Percentiles rank a stretch among this genome's conserved stretches.
These are phyloP conservation scores for Drosophila robusta DNA, from an alignment of 2,888 invertebrate species.

Conservation along the genomic window DNA sequence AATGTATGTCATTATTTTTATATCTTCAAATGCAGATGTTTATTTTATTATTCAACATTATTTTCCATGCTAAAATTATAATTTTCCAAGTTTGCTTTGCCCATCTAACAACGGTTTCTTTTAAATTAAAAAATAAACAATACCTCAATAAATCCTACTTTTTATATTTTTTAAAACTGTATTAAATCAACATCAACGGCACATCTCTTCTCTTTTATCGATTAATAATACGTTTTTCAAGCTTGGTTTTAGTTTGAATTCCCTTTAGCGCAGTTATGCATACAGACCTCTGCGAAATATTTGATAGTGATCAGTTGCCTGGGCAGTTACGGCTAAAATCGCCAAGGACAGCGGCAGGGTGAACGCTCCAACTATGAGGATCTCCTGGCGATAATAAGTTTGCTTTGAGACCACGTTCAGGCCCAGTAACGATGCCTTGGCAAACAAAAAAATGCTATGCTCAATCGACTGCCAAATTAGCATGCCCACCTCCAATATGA, in stretches of 20 bases:
- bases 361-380: conserved; percentile 40
- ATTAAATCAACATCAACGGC: not conserved
- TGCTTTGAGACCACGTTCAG: conserved; percentile 8
- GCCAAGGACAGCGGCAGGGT: conserved; percentile 55
- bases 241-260: not conserved
- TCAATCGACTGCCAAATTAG: conserved; percentile 51
- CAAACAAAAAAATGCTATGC: conserved; percentile 10
- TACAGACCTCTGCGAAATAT: not conserved
- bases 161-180: too few relatives aligned
- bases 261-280: not conserved
- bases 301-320: conserved; percentile 38
- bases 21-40: too few relatives aligned
- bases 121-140: too few relatives aligned
- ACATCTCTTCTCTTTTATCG: not conserved
- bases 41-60: too few relatives aligned
- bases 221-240: not conserved
- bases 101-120: too few relatives aligned
- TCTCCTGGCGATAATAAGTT: conserved; percentile 24
- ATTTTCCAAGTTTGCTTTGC: too few relatives aligned
- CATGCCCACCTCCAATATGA: conserved; percentile 43
- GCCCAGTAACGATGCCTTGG: conserved; percentile 23
- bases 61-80: too few relatives aligned
- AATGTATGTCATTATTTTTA: too few relatives aligned
- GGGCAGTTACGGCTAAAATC: conserved; percentile 30
- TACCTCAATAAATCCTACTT: too few relatives aligned